Base-by-base conservation (phyloP, 2,888 invertebrate genomes). In the Andrena fulva region DNA sequence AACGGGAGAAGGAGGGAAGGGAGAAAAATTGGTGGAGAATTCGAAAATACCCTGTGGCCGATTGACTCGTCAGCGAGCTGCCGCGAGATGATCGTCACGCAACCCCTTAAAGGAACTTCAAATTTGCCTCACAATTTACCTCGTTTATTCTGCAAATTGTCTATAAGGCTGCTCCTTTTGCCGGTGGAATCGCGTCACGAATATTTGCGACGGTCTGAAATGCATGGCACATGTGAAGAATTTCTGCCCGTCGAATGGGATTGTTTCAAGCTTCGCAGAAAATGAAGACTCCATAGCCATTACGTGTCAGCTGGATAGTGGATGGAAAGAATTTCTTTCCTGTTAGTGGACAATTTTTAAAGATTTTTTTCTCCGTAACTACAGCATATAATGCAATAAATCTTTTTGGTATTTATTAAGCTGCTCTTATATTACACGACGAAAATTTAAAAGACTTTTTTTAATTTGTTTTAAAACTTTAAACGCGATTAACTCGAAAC, bases 51-150 rank as follows among this genome's bases (percentile, higher is more conserved):
- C 81, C 74, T 80, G 77, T 85, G 84, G 80, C 80, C 80, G 77
- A 91, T 91, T 91, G 90, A 91, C 90, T 90, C 91, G 91, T 91
- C 91, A 90, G 84, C 81, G 54, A 59, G 74, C 82, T 82, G 81
- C 77, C 70, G 73, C 67, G 48, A 50, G 63, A 60, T 20, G 42
- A 59, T 70, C 62, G 77, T 63, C 89, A 90, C 90, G 90, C 88
- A 78, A 90, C 35, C 74, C 74, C 81, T 71, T 76, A 7, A 75
- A 78, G 62, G 64, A 76, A 80, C 78, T 72, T 66, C 63, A 82
- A 86, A 89, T 86, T 89, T 76, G 70, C 77, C 64, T 63, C 63
- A 75, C 81, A 89, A 89, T 89, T 89, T 80, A 72, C 76, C 76
- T 75, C 79, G 74, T 74, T 83, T 77, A 83, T 83, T 50, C 73